A percentile compares a stretch with the other conserved stretches of the same genome.
Evolutionary conservation across 1,140 invertebrate species (phyloP).

Genomic region (Zaprionus gabonicus): DNA sequence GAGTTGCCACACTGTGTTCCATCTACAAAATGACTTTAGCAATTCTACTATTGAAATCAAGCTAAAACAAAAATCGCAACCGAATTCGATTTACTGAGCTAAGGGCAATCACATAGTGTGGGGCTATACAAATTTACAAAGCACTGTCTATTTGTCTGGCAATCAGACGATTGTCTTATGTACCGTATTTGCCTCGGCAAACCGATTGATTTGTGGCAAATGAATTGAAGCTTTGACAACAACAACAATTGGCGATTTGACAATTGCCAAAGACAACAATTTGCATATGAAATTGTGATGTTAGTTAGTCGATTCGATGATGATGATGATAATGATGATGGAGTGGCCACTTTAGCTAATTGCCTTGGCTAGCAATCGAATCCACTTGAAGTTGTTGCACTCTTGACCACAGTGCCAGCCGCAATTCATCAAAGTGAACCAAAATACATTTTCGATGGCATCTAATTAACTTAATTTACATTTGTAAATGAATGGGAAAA

Average conservation of each 20-base stretch:
- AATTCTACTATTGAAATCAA: no score
- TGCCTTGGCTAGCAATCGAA: background rate
- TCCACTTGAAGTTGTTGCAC: constrained; percentile 50
- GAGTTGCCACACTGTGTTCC: no score
- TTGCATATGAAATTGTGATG: background rate
- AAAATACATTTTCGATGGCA: constrained; percentile 32
- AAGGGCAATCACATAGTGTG: background rate
- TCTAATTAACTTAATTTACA: constrained; percentile 58
- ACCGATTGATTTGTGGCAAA: background rate
- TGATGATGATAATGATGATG: background rate
- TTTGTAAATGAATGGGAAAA: constrained; percentile 27
- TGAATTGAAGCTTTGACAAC: background rate
- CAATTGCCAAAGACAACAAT: background rate
- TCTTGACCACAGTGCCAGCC: background rate
- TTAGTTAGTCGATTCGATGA: background rate
- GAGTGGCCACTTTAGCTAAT: constrained; percentile 11
- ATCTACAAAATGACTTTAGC: no score
- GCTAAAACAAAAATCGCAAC: background rate
- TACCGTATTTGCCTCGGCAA: background rate
- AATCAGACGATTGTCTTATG: background rate
- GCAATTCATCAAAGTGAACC: constrained; percentile 19
- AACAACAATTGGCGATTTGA: background rate
- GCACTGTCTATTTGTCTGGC: background rate
- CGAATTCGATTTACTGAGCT: background rate
- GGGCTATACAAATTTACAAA: background rate